phyloP scores from a whole-genome alignment of 2,113 vertebrate species.

The Rhinolophus ferrumequinum region DNA sequence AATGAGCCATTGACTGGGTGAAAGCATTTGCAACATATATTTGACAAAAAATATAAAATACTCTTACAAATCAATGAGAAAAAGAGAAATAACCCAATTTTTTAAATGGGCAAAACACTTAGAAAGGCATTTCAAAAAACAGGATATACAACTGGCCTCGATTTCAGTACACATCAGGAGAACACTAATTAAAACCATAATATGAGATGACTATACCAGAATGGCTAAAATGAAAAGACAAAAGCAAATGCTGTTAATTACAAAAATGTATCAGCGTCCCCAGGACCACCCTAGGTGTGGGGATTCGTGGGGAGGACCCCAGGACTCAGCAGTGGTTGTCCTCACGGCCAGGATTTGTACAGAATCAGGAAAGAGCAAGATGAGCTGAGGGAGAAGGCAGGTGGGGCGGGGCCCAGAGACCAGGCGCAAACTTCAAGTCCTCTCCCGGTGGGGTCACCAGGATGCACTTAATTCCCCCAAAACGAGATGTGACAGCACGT shows the following conservation, averaged over 20 bases:
- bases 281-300: not conserved
- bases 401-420: too few species aligned
- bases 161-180: not conserved
- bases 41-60: not conserved
- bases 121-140: not conserved
- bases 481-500: fast-evolving
- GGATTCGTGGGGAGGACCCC: not conserved
- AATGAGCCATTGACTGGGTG: not conserved
- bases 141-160: not conserved
- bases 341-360: fast-evolving
- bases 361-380: not conserved
- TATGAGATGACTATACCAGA: not conserved
- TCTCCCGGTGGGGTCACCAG: not conserved
- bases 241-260: not conserved
- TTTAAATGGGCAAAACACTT: not conserved
- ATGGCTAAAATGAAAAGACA: not conserved
- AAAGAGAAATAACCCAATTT: not conserved
- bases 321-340: fast-evolving
- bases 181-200: not conserved
- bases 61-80: not conserved
- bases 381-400: not conserved
- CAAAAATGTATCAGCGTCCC: not conserved
- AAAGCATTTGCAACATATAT: not conserved
- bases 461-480: fast-evolving
- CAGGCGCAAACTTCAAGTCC: too few species aligned